Evolutionary conservation across 2,888 invertebrate genomes (phyloP), one percentile per base, ranked within the genome.

Genomic region (Myopa testacea): DNA sequence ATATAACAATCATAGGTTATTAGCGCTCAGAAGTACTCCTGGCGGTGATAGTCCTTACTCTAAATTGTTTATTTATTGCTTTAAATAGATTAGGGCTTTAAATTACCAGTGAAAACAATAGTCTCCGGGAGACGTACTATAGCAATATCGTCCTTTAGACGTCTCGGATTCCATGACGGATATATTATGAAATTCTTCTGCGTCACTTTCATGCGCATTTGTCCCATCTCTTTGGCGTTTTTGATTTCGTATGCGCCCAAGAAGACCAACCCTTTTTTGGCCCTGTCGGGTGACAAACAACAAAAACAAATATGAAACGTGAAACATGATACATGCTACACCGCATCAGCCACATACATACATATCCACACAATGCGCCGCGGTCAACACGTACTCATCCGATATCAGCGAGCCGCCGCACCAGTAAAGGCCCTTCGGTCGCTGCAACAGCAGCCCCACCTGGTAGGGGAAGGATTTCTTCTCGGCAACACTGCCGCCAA

Each of bases 351-450:
- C 62, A 62, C 62, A 62, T 50, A 69, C 73, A 75, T 83, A 88
- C 88, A 85, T 87, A 80, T 89, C 87, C 75, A 89, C 87, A 81
- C 88, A 88, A 78, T 88, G 88, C 4, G 88, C 88, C 4, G 88
- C 88, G 10, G 88, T 88, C n/a, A 88, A 81, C 45, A 89, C 85
- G 80, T 84, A 85, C 78, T 87, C 83, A 63, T 85, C 84, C 69
- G 88, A 89, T 81, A 88, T 88, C 70, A 88, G 81, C 6, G 88
- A 87, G 19, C 88, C 88, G 60, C 88, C 88, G 76, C 88, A 88
- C 88, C 88, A 89, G 75, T 87, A 87, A 1, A 87, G 84, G 68
- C 87, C 88, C 76, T 85, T 85, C 2, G 88, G 84, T 3, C 88
- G 84, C 72, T 89, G 88, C 79, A 87, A 80, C 69, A 87, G 80